Conservation (phyloP, 53 echinoderm and acorn worm genomes). For the Hippasteria phrygiana region DNA sequence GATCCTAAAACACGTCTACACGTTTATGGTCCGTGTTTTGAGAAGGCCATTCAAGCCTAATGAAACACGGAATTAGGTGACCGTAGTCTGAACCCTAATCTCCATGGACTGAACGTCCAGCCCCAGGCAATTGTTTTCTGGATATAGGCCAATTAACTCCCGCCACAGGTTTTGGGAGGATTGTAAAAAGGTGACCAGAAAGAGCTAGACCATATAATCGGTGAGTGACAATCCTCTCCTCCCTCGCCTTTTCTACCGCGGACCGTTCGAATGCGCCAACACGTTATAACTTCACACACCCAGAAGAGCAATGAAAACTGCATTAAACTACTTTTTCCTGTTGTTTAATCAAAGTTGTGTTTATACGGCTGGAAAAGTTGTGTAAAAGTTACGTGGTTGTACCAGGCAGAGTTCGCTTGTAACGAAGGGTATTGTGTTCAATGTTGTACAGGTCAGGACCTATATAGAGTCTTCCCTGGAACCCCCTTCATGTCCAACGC, state of each 20-base stretch:
- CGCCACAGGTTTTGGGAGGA: not conserved
- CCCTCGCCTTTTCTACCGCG: not conserved
- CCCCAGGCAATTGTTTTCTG: conserved; percentile 37
- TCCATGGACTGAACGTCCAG: not conserved
- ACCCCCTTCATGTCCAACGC: too few relatives aligned
- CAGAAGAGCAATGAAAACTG: too few relatives aligned
- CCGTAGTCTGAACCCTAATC: not conserved
- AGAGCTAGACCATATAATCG: conserved; percentile 56
- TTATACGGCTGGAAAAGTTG: too few relatives aligned
- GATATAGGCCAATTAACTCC: conserved; percentile 11
- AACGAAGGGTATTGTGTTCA: too few relatives aligned
- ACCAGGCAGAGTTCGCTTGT: too few relatives aligned
- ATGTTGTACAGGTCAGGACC: too few relatives aligned
- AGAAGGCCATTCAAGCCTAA: conserved; percentile 8
- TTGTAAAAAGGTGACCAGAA: not conserved
- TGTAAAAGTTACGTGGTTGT: too few relatives aligned
- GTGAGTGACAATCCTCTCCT: conserved; percentile 12
- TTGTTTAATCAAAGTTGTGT: too few relatives aligned
- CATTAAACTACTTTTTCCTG: too few relatives aligned
- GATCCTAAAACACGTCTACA: not conserved
- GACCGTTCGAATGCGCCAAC: not conserved
- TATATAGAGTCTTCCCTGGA: too few relatives aligned
- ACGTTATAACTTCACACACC: too few relatives aligned
- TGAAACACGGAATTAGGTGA: conserved; percentile 27
- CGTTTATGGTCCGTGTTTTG: conserved; percentile 14